Base-by-base conservation (phyloP, 2,113 vertebrate genomes). In the Trogon melanurus region DNA sequence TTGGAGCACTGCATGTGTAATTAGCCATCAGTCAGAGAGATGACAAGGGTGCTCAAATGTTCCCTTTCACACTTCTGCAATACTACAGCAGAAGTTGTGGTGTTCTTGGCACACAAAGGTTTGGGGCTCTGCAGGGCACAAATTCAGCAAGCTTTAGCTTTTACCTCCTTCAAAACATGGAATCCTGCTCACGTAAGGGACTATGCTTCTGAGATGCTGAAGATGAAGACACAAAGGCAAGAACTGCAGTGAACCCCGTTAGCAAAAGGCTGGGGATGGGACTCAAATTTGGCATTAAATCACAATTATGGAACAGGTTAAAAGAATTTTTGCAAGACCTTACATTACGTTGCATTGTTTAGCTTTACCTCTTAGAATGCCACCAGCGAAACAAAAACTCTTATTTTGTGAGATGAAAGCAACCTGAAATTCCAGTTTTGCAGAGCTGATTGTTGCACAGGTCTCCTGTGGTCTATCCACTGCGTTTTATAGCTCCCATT, bases 401-500 rank as follows among this genome's bases (percentile, higher is more conserved):
- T 38, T 69, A 60, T 62, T 92, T 76, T 92, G 79, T 66, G 72
- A 94, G 66, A 75, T 25, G 82, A 81, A 96, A 91, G 78, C 51
- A 96, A 95, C 91, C 69, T 89, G 95, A 92, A 96, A 96, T 95
- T 96, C 94, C 93, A 93, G 94, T 96, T 95, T 95, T 65, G 76
- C 91, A 87, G 34, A 95, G 38, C 34, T 61, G 60, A 57, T 79
- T 84, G 75, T 90, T 74, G 57, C 78, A 64, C 41, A 85, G 80
- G 48, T 91, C 70, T 88, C 85, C 81, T 81, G 83, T 86, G 51
- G 74, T 81, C 90, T 89, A 2, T 53, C 54, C 60, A 27, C 65
- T 13, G 57, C 67, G 14, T 67, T 89, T 93, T 62, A 56, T 15
- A 45, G 72, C 53, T 86, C 74, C 32, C 26, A 56, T 38, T 92